Percentiles rank a stretch among this genome's conserved stretches.
Conservation (phyloP, 2,797 vertebrate genomes). For the Sebastes kiyomatsui region DNA sequence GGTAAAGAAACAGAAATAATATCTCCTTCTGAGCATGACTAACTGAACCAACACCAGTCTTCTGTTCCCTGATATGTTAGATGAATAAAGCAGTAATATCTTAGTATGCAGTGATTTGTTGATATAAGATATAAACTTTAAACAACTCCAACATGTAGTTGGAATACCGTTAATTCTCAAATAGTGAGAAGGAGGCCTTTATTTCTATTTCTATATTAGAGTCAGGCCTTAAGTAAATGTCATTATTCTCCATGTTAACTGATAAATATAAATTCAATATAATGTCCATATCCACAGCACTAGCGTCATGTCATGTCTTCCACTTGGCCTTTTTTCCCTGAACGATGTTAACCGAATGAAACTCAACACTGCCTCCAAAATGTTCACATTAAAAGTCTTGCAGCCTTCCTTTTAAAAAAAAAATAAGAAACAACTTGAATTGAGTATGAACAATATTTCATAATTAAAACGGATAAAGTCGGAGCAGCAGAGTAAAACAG, state of each 20-base stretch:
- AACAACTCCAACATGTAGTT: background rate
- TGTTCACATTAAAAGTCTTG: background rate
- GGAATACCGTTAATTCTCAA: background rate
- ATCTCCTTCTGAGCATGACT: background rate
- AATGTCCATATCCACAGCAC: background rate
- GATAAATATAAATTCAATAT: background rate
- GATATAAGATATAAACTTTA: background rate
- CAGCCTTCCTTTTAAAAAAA: background rate
- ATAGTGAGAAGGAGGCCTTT: background rate
- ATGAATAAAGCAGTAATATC: background rate
- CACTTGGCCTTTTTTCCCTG: background rate
- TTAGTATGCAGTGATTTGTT: background rate
- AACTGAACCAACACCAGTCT: no score
- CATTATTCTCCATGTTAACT: background rate
- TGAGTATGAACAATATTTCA: background rate
- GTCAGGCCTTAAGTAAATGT: background rate
- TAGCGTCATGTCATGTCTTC: background rate
- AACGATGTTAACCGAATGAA: background rate
- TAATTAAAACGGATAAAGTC: background rate
- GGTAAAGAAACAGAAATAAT: background rate
- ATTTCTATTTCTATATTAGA: background rate
- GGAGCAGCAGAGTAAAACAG: background rate
- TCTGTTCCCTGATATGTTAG: no score
- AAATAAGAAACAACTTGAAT: background rate
- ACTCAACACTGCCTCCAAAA: background rate